Base-by-base conservation (phyloP, 2,113 vertebrate species). In the Aphelocoma coerulescens region DNA sequence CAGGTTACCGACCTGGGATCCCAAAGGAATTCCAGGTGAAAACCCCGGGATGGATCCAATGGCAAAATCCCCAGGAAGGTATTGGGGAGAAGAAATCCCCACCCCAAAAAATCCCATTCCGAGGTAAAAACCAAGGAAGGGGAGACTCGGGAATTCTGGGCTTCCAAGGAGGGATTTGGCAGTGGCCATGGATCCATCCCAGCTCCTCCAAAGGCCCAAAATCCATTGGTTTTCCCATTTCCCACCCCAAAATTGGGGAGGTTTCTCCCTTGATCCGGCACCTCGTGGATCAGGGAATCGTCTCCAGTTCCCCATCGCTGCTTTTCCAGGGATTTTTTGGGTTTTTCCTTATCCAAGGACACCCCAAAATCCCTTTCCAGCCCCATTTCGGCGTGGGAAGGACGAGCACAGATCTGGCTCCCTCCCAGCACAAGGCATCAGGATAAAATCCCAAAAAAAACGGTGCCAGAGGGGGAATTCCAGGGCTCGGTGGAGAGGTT, bases 331-430 rank as follows among this genome's bases (percentile, higher is more conserved):
- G 13, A 0, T 17, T 28, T 11, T 28, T 58, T 10, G 5, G 20
- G 5, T 5, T 16, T 46, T 41, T 43, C 39, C 41, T 39, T 1
- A 20, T 26, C 65, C 20, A 8, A 28, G 49, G 32, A 44, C 9
- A 7, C 19, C 82, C 83, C 67, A 23, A 59, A 74, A 9, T 3
- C 46, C 46, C 23, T 1, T 58, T 49, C n/a, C 35, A 15, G 39
- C 55, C n/a, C 66, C 8, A 0, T 27, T 30, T 0, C 0, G 6
- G 51, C 0, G 0, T 1, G 11, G 58, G 41, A 14, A 37, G 46
- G 63, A 37, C 0, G 6, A 63, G 61, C 22, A 13, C 1, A 1
- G 41, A 65, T 30, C 57, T 2, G 0, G 32, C 28, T 7, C 17
- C 4, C 15, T 58, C 79, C 28, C 33, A 5, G 20, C 55, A 16